These are phyloP conservation scores for Mylabris sibirica DNA, from an alignment of 2,888 invertebrate species.

Conservation along the genomic window DNA sequence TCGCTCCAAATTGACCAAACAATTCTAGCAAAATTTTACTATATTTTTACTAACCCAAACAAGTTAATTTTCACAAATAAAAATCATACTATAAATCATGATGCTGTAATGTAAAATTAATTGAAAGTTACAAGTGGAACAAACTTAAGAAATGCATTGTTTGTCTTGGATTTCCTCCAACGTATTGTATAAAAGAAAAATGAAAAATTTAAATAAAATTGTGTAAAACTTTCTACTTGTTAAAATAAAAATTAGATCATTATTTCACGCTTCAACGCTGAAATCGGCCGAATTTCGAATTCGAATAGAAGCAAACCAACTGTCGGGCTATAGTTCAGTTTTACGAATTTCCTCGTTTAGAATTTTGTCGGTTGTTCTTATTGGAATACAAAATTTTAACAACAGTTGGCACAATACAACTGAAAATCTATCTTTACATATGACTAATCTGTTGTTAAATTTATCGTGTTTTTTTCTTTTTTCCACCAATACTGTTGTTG, in stretches of 20 bases:
- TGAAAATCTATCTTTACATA: conserved; percentile 7
- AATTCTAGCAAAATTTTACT: too few species aligned
- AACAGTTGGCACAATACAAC: neutral
- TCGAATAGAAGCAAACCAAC: conserved; percentile 1
- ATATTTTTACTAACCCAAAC: too few species aligned
- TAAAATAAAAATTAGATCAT: neutral
- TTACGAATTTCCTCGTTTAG: neutral
- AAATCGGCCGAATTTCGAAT: neutral
- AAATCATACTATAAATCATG: too few species aligned
- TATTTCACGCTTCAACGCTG: conserved; percentile 5
- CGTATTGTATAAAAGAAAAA: neutral
- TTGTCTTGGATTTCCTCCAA: too few species aligned
- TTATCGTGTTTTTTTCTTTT: neutral
- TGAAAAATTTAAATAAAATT: neutral
- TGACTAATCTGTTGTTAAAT: neutral
- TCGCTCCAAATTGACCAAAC: neutral
- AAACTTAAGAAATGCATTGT: too few species aligned
- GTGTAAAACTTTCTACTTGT: neutral
- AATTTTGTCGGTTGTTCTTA: neutral
- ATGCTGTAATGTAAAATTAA: too few species aligned
- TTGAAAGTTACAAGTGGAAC: too few species aligned
- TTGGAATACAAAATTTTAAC: neutral
- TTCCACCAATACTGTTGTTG: neutral
- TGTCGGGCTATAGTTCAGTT: neutral
- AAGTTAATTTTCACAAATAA: too few species aligned